Base-by-base conservation (phyloP, 2,797 vertebrate genomes). In the Iguana delicatissima region DNA sequence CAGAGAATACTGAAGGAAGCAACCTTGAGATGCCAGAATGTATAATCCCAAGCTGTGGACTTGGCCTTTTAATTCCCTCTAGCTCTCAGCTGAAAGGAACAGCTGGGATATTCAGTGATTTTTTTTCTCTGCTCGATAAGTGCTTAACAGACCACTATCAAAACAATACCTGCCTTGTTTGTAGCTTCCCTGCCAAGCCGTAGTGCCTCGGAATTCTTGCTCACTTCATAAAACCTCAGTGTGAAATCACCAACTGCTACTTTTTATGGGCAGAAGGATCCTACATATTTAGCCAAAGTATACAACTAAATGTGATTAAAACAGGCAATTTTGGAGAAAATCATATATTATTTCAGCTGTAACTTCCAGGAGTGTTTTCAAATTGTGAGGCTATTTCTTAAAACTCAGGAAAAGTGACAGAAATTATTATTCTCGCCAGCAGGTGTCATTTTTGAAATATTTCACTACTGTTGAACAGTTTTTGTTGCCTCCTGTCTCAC, bases 401-500 rank as follows among this genome's bases (percentile, higher is more conserved):
- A 91, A 87, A 79, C n/a, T 84, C 73, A 69, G 50, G 52, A 80
- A 91, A 87, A 84, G 35, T 69, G 80, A 91, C 72, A 91, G 26
- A 67, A 87, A 91, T 87, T 46, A 76, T 87, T 90, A 67, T 91
- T 87, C 50, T 77, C 55, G 62, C 46, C 73, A 84, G 59, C 86
- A 69, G 52, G 80, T 67, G 24, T 42, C 80, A 69, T 91, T 87
- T 50, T 87, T 77, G 38, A 55, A 67, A 77, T 91, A 86, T 83
- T 87, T 84, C 5, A 0, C n/a, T 80, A 74, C 8, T 38, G 42
- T 8, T 0, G 3, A 89, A 20, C 42, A 6, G 12, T 91, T 80
- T 88, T 83, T 92, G 55, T 73, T 89, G 22, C 73, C 91, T 88
- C 42, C 12, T 55, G 50, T 92, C 55, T 89, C 85, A n/a, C 57